Percentiles rank a stretch among this genome's conserved stretches.
Evolutionary conservation across 1,140 invertebrate species (phyloP).

Genomic region (Maconellicoccus hirsutus): DNA sequence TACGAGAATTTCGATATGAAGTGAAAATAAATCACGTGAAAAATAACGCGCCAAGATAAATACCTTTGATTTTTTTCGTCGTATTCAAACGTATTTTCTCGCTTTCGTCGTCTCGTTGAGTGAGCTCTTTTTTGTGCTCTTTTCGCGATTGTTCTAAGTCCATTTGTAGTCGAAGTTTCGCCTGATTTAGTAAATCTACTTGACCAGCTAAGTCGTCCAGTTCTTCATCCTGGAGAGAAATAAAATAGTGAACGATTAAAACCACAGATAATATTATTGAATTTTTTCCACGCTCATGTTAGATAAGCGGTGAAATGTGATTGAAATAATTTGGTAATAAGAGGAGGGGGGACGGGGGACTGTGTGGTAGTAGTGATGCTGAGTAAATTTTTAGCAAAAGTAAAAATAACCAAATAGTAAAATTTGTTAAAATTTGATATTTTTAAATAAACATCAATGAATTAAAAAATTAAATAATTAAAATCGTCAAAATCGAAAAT

Average conservation of each 20-base stretch:
- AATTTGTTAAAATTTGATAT: no score
- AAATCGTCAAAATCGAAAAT: no score
- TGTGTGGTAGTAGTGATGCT: no score
- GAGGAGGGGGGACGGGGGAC: no score
- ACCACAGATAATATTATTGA: no score
- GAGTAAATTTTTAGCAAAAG: no score
- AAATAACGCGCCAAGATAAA: slow-evolving; percentile 30
- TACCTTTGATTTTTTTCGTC: slow-evolving; percentile 82
- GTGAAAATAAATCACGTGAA: background rate
- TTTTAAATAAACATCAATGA: no score
- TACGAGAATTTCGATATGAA: background rate
- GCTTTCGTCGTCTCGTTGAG: slow-evolving; percentile 81
- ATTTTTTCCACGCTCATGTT: no score
- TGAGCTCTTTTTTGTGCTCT: slow-evolving; percentile 71
- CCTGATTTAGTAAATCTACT: slow-evolving; percentile 60
- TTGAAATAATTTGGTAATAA: no score
- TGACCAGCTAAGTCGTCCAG: slow-evolving; percentile 86
- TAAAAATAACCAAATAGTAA: no score
- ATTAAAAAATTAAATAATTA: no score
- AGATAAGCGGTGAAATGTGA: no score
- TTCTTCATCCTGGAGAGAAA: slow-evolving; percentile 64
- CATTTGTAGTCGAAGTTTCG: slow-evolving; percentile 85
- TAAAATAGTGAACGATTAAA: background rate
- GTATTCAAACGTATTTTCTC: slow-evolving; percentile 78
- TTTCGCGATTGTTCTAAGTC: slow-evolving; percentile 80